Percentiles rank a stretch among this genome's conserved stretches.
Evolutionary conservation across 2,113 vertebrate species (phyloP).

Genomic region (Heliornis fulica): DNA sequence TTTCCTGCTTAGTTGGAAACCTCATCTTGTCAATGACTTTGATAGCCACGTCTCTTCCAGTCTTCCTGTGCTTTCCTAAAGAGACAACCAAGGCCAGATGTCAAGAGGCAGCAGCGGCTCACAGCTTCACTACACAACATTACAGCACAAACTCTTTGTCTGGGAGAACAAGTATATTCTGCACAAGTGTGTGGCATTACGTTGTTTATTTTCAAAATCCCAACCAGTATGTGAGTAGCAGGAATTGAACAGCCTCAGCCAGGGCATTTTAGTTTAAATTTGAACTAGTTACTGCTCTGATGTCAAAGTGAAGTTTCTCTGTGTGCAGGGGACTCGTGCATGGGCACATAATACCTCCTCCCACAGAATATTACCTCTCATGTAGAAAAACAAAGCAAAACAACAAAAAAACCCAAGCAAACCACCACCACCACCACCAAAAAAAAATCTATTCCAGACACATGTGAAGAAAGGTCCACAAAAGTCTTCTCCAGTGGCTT

Average conservation of each 20-base stretch:
- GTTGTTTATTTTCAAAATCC: neutral
- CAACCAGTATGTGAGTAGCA: neutral
- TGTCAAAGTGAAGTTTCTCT: neutral
- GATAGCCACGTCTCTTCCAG: slow-evolving; percentile 96
- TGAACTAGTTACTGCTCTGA: neutral
- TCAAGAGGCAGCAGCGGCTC: neutral
- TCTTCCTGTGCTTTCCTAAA: slow-evolving; percentile 96
- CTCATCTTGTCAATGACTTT: slow-evolving; percentile 99
- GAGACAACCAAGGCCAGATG: neutral
- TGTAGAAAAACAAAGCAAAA: neutral
- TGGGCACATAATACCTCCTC: neutral
- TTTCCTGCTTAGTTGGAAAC: slow-evolving; percentile 98
- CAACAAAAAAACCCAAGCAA: neutral
- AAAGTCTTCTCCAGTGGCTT: neutral
- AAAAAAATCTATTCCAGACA: too few relatives aligned
- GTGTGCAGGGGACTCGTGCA: neutral
- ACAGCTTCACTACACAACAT: neutral
- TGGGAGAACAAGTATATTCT: neutral
- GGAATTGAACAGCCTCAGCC: neutral
- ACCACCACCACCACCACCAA: neutral
- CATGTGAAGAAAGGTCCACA: neutral
- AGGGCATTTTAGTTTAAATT: neutral
- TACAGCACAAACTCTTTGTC: neutral
- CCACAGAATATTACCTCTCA: neutral
- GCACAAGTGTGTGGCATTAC: neutral